A percentile compares a stretch with the other conserved stretches of the same genome.
phyloP scores from a whole-genome alignment of 2,797 vertebrate species.

The Hypotaenidia philippensis region DNA sequence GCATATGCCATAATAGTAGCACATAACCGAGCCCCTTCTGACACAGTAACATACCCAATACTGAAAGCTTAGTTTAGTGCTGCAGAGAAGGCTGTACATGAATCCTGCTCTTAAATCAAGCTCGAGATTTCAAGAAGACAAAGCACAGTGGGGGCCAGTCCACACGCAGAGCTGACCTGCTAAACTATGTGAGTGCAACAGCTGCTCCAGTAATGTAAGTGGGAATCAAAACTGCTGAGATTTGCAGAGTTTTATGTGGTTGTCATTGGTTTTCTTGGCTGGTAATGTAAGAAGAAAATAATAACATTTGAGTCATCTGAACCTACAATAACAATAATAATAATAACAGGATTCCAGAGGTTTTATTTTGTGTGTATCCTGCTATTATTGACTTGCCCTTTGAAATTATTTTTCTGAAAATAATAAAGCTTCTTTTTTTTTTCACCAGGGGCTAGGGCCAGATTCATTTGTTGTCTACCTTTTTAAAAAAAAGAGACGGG shows the following conservation, averaged over 20 bases:
- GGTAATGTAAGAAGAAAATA: slow-evolving; percentile 59
- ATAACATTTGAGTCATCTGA: slow-evolving; percentile 69
- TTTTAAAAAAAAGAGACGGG: background rate
- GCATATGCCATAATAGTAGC: background rate
- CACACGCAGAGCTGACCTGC: background rate
- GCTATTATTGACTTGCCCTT: slow-evolving; percentile 55
- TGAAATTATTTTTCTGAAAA: slow-evolving; percentile 42
- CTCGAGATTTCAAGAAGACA: background rate
- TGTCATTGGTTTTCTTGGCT: slow-evolving; percentile 67
- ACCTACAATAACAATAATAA: slow-evolving; percentile 60
- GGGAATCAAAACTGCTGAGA: slow-evolving; percentile 72
- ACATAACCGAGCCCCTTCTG: background rate
- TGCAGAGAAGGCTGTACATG: background rate
- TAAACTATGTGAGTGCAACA: background rate
- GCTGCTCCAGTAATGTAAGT: slow-evolving; percentile 51
- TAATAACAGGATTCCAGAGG: slow-evolving; percentile 57
- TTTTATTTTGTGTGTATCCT: slow-evolving; percentile 56
- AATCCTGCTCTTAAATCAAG: slow-evolving; percentile 5
- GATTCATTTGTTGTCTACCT: background rate
- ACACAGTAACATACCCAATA: rapidly evolving
- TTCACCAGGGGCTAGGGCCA: background rate
- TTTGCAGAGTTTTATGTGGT: slow-evolving; percentile 28
- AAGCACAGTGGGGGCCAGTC: slow-evolving; percentile 2
- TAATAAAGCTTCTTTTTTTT: slow-evolving; percentile 1
- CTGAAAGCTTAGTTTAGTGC: background rate